A percentile compares a stretch with the other conserved stretches of the same genome.
Conservation (phyloP, 2,797 vertebrate genomes). For the Liasis olivaceus region DNA sequence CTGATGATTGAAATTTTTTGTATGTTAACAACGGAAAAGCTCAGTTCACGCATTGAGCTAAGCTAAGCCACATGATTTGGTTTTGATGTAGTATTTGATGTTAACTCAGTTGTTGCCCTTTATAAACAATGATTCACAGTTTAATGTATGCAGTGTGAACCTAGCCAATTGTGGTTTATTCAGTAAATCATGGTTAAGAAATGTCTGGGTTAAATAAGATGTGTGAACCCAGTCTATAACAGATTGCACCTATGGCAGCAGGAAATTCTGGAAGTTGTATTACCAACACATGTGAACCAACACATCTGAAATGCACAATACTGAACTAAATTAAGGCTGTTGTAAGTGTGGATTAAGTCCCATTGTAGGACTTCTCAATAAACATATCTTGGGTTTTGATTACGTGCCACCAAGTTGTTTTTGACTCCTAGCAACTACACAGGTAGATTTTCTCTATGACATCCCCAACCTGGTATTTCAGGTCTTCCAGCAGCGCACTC, state of each 20-base stretch:
- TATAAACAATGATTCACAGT: background rate
- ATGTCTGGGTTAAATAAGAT: background rate
- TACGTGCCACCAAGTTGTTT: background rate
- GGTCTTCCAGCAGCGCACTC: background rate
- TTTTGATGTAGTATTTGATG: background rate
- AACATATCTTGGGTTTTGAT: background rate
- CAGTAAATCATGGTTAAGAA: background rate
- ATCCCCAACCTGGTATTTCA: background rate
- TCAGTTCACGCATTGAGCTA: background rate
- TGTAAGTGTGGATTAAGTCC: background rate
- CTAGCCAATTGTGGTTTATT: background rate
- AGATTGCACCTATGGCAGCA: background rate
- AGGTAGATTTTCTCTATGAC: background rate
- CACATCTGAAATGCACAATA: background rate
- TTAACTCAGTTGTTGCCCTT: background rate
- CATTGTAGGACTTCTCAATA: background rate
- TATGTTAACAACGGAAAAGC: background rate
- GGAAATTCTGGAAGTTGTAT: background rate
- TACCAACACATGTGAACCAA: background rate
- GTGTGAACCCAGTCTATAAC: background rate
- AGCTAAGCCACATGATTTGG: background rate
- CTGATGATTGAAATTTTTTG: background rate
- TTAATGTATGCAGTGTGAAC: background rate
- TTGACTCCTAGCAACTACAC: background rate
- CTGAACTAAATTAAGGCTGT: background rate